Evolutionary conservation across 2,797 vertebrate genomes (phyloP), one percentile per base, ranked within the genome.

Genomic region (Discoglossus pictus): DNA sequence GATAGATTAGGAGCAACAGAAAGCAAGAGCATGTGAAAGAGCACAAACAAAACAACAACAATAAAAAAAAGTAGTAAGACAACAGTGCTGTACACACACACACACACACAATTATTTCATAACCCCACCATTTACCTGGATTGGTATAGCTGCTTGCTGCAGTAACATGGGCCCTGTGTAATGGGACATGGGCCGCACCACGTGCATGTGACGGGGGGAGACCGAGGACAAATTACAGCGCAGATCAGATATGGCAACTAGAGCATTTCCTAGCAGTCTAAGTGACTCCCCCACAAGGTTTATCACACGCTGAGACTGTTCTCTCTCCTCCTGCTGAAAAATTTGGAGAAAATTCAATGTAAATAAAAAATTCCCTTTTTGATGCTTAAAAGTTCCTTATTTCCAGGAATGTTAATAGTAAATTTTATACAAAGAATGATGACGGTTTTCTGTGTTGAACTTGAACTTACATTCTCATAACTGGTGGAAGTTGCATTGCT

Each of bases 111-210:
- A n/a, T n/a, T n/a, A n/a, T n/a, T n/a, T n/a, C n/a, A n/a, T n/a
- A 8, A 7, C 36, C 48, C 23, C 20, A 1, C 0, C 89, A n/a
- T n/a, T 65, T 72, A 94, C 93, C 78, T 94, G 93, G 72, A 95
- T 93, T 56, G 93, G 92, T 51, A 94, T 81, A 42, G 91, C 89
- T 18, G 92, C 91, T 42, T 93, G 93, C 69, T 96, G 82, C 24
- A 88, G 82, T 31, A 94, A 86, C 82, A 88, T 84, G 1, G 94
- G 93, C 16, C 87, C 84, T 4, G 90, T 85, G 67, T 97, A 95
- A 81, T 97, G 94, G 11, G 94, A 93, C 81, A 96, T 92, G 0
- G 93, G 92, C 17, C 94, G 90, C 15, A 94, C 88, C 65, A 96
- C 93, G 1, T 95, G 92, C 4, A 97, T 84, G 73, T 94, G 92